Percentiles rank a stretch among this genome's conserved stretches.
These are phyloP conservation scores for Netelia inedita DNA, from an alignment of 2,888 invertebrate genomes.

Conservation along the genomic window DNA sequence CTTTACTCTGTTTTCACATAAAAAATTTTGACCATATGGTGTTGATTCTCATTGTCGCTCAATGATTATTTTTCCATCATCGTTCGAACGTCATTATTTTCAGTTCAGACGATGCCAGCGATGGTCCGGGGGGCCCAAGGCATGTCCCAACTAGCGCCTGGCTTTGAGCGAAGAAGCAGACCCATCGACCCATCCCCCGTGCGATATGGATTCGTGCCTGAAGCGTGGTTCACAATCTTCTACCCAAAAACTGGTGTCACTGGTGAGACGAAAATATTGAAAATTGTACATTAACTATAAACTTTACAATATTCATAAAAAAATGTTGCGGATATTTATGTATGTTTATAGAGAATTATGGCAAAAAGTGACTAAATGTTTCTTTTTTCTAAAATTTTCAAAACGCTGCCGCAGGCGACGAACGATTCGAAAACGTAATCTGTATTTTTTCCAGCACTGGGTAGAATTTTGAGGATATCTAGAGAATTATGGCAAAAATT, in stretches of 20 bases:
- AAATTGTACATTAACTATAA: too few relatives aligned
- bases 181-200: constrained; percentile 91
- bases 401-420: too few relatives aligned
- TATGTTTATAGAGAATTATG: too few relatives aligned
- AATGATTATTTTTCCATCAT: neutral
- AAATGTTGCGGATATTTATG: too few relatives aligned
- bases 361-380: too few relatives aligned
- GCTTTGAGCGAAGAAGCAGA: constrained; percentile 84
- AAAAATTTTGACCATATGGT: neutral
- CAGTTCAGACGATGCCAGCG: constrained; percentile 75
- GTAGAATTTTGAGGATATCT: too few relatives aligned
- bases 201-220: constrained; percentile 96
- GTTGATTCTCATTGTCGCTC: neutral
- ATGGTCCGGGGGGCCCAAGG: constrained; percentile 71
- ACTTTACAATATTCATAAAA: too few relatives aligned
- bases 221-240: constrained; percentile 98
- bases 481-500: too few relatives aligned
- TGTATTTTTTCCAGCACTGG: too few relatives aligned
- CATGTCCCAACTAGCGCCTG: constrained; percentile 63
- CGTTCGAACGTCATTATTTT: constrained; percentile 52
- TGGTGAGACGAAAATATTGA: constrained; percentile 82
- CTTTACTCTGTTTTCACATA: neutral
- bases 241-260: constrained; percentile 96
- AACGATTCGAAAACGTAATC: too few relatives aligned
- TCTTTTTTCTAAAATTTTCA: too few relatives aligned